Conservation (phyloP, 2,113 vertebrate species). For the Taxidea taxus region DNA sequence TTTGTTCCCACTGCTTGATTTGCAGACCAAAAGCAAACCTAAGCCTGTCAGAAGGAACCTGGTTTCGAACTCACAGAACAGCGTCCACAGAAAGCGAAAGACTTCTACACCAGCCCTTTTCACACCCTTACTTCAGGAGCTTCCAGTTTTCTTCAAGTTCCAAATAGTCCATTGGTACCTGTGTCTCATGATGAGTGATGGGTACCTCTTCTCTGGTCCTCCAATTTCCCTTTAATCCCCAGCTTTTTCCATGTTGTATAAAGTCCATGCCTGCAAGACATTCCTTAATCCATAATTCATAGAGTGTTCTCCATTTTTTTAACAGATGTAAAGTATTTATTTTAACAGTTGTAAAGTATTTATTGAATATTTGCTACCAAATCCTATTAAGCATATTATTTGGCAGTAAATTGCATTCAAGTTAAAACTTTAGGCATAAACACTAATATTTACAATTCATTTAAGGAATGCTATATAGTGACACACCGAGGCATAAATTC, state of each 20-base stretch:
- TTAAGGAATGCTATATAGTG: constrained; percentile 94
- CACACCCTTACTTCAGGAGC: not conserved
- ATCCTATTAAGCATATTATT: constrained; percentile 93
- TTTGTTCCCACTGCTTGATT: not conserved
- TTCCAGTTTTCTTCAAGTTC: not conserved
- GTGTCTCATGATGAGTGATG: not conserved
- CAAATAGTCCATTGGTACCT: not conserved
- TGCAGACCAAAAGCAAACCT: not conserved
- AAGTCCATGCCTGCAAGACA: not conserved
- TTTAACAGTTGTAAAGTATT: constrained; percentile 89
- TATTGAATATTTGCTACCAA: constrained; percentile 92
- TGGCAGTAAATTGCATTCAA: constrained; percentile 86
- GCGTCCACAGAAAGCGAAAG: not conserved
- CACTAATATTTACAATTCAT: constrained; percentile 90
- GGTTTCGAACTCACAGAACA: not conserved
- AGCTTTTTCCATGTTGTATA: not conserved
- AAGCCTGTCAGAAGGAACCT: not conserved
- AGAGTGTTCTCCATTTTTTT: constrained; percentile 18
- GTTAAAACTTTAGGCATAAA: constrained; percentile 89
- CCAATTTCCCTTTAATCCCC: no score
- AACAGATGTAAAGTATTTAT: constrained; percentile 90
- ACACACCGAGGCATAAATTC: constrained; percentile 94
- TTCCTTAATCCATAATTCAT: not conserved
- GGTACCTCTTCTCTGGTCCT: not conserved
- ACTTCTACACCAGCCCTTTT: not conserved